A percentile compares a stretch with the other conserved stretches of the same genome.
Evolutionary conservation across 2,113 vertebrate species (phyloP).

Genomic region (Leptodactylus fuscus): DNA sequence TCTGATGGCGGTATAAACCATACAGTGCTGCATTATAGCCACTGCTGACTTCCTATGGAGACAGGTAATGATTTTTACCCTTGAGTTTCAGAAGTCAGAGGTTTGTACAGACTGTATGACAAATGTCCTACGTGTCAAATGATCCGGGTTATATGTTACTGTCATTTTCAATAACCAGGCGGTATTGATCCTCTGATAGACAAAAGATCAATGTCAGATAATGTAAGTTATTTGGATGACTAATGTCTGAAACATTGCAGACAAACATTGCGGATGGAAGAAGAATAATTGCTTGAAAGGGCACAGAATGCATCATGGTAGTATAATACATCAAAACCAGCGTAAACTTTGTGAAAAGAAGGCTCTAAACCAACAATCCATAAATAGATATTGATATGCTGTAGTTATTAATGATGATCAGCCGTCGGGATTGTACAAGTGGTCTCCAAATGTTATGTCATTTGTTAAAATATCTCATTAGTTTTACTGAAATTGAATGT

Average conservation of each 20-base stretch:
- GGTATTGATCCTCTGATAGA: slow-evolving; percentile 1
- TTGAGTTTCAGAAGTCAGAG: background rate
- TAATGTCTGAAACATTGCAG: background rate
- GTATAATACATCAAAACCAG: background rate
- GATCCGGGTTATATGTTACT: background rate
- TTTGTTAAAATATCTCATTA: background rate
- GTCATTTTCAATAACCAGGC: background rate
- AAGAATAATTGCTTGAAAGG: background rate
- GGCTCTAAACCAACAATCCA: no score
- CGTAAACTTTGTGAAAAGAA: background rate
- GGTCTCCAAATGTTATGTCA: background rate
- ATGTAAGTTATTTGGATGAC: background rate
- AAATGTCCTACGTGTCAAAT: background rate
- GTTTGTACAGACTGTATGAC: background rate
- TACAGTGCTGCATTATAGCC: no score
- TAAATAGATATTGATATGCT: background rate
- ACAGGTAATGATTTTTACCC: background rate
- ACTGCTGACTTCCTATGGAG: background rate
- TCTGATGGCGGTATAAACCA: background rate
- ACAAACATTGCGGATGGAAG: background rate
- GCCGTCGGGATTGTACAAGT: background rate
- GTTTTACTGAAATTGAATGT: background rate
- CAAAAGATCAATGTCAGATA: slow-evolving; percentile 5
- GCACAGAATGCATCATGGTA: background rate
- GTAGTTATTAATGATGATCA: background rate